Percentiles rank a stretch among this genome's conserved stretches.
Evolutionary conservation across 1,140 invertebrate species (phyloP).

Genomic region (Ericerus pela): DNA sequence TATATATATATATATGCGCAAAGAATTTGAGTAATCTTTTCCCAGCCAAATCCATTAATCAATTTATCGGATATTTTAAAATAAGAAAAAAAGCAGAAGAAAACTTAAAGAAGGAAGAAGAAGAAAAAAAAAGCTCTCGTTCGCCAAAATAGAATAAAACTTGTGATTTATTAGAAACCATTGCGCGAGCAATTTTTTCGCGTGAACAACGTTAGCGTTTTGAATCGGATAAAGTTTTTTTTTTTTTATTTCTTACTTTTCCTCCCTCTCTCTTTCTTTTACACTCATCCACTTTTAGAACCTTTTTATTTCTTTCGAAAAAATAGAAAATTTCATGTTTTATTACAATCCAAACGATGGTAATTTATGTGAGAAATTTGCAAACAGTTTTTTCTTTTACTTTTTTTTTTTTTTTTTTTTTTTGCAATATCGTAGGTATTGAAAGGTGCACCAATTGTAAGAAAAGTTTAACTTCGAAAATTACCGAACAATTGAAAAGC

Average conservation of each 20-base stretch:
- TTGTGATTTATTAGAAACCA: slow-evolving; percentile 11
- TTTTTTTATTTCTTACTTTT: too few relatives aligned
- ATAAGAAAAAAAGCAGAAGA: not conserved
- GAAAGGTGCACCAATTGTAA: too few relatives aligned
- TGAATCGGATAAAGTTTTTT: not conserved
- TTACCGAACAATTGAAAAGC: too few relatives aligned
- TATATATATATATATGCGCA: too few relatives aligned
- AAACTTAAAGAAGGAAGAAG: too few relatives aligned
- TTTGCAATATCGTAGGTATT: not conserved
- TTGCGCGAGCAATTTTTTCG: not conserved
- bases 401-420: not conserved
- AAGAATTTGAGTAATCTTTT: not conserved
- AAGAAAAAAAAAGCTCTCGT: too few relatives aligned
- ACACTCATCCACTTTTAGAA: not conserved
- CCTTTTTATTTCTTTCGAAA: slow-evolving; percentile 2
- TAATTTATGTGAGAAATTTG: slow-evolving; percentile 11
- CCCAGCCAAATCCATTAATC: slow-evolving; percentile 1
- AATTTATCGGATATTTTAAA: slow-evolving; percentile 7
- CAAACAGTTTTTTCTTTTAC: not conserved
- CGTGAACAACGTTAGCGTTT: not conserved
- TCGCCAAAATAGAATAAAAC: slow-evolving; percentile 6
- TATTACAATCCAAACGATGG: slow-evolving; percentile 4
- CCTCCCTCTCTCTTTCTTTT: too few relatives aligned
- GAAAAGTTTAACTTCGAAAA: too few relatives aligned
- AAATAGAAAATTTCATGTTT: slow-evolving; percentile 1